phyloP scores from a whole-genome alignment of 2,888 invertebrate genomes.

The Pheosia gnoma region DNA sequence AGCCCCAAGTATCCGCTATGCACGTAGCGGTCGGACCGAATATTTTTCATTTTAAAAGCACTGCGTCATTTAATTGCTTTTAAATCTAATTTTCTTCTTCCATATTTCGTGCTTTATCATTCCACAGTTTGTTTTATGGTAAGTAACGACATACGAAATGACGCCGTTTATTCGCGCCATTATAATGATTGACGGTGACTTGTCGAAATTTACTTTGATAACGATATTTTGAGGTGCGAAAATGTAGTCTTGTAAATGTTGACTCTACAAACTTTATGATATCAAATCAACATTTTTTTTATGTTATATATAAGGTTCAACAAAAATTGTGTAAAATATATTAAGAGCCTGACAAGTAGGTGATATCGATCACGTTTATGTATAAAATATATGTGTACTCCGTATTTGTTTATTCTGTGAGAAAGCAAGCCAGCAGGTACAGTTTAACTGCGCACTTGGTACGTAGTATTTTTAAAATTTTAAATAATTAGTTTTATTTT shows the following conservation, averaged over 20 bases:
- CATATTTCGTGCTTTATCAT: constrained; percentile 63
- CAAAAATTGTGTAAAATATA: too few relatives aligned
- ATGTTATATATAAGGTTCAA: not conserved
- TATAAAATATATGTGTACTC: too few relatives aligned
- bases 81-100: constrained; percentile 47
- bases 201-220: constrained; percentile 37
- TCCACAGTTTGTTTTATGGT: constrained; percentile 57
- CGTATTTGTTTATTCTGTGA: too few relatives aligned
- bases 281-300: not conserved
- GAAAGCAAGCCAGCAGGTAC: too few relatives aligned
- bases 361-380: too few relatives aligned
- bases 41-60: constrained; percentile 43
- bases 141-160: constrained; percentile 38
- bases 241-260: not conserved
- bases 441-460: too few relatives aligned
- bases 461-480: too few relatives aligned
- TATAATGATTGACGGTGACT: constrained; percentile 58
- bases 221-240: constrained; percentile 5
- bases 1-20: constrained; percentile 17
- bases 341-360: too few relatives aligned
- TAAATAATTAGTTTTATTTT: too few relatives aligned
- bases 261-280: too few relatives aligned
- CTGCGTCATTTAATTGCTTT: constrained; percentile 50
- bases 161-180: constrained; percentile 48
- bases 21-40: constrained; percentile 12